phyloP scores from a whole-genome alignment of 2,888 invertebrate genomes.

The Hypomecis atomaria region DNA sequence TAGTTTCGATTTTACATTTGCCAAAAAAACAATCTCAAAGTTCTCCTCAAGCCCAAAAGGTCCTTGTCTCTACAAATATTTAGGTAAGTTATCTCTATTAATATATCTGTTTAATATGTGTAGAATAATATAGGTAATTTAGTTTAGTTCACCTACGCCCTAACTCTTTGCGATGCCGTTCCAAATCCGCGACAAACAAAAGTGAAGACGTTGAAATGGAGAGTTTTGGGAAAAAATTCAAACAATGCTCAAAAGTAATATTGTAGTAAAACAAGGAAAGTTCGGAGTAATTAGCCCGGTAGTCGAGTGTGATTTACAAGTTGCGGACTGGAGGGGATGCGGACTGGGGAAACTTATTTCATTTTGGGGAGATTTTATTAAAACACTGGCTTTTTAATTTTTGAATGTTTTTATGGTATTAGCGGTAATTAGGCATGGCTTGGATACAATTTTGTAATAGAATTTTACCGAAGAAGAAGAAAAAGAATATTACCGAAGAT shows the following conservation, averaged over 20 bases:
- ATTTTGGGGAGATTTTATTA: conserved; percentile 21
- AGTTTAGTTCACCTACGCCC: too few relatives aligned
- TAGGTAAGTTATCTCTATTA: too few relatives aligned
- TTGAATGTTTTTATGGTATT: not conserved
- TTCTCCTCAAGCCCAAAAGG: too few relatives aligned
- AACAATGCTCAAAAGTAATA: conserved; percentile 33
- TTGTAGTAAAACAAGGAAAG: conserved; percentile 40
- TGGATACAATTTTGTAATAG: too few relatives aligned
- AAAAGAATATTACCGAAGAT: too few relatives aligned
- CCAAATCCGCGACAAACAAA: conserved; percentile 21
- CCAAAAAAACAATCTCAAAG: too few relatives aligned
- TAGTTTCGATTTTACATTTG: too few relatives aligned
- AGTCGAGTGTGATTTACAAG: conserved; percentile 33
- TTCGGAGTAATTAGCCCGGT: conserved; percentile 35
- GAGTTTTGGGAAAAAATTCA: conserved; percentile 40
- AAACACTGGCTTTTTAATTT: not conserved
- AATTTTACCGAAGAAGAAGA: too few relatives aligned
- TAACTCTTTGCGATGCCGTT: not conserved
- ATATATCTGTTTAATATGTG: too few relatives aligned
- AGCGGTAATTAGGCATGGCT: not conserved
- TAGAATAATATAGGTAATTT: too few relatives aligned
- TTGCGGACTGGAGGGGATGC: conserved; percentile 13
- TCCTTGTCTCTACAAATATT: too few relatives aligned
- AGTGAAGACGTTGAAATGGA: conserved; percentile 37
- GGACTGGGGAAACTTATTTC: conserved; percentile 16